Evolutionary conservation across 1,140 invertebrate species (phyloP).

Genomic region (Drosophila bocqueti): DNA sequence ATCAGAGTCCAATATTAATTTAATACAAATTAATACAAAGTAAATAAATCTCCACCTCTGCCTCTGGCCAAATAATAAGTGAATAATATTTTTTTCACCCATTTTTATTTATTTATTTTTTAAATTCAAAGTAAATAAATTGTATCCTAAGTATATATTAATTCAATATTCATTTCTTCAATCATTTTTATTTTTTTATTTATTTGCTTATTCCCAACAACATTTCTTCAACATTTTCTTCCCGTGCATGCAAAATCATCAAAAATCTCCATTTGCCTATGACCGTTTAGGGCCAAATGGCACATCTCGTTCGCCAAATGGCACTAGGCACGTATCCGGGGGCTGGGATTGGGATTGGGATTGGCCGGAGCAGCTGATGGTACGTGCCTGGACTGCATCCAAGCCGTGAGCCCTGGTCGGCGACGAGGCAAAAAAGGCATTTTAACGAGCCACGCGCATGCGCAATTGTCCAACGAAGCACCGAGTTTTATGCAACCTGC

Average conservation of each 20-base stretch:
- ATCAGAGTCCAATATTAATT: too few species aligned
- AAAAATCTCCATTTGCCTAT: constrained; percentile 24
- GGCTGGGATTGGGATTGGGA: neutral
- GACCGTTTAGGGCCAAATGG: constrained; percentile 75
- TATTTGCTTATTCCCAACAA: neutral
- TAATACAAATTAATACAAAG: too few species aligned
- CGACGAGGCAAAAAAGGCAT: constrained; percentile 11
- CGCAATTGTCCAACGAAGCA: constrained; percentile 79
- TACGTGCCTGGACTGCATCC: constrained; percentile 71
- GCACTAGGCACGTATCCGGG: constrained; percentile 39
- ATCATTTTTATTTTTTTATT: neutral
- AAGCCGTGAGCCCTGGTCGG: constrained; percentile 10
- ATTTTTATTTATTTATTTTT: too few species aligned
- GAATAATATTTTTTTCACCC: too few species aligned
- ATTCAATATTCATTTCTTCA: neutral
- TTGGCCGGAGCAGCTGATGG: neutral
- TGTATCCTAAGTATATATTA: neutral
- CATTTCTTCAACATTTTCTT: neutral
- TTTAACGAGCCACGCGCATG: constrained; percentile 81
- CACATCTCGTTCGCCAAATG: constrained; percentile 35
- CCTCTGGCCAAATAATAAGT: too few species aligned
- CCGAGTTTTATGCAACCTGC: constrained; percentile 55
- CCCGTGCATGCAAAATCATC: constrained; percentile 13
- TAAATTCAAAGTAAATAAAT: too few species aligned
- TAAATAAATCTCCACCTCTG: too few species aligned